Evolutionary conservation across 1,140 invertebrate genomes (phyloP).

Genomic region (Cydia strobilella): DNA sequence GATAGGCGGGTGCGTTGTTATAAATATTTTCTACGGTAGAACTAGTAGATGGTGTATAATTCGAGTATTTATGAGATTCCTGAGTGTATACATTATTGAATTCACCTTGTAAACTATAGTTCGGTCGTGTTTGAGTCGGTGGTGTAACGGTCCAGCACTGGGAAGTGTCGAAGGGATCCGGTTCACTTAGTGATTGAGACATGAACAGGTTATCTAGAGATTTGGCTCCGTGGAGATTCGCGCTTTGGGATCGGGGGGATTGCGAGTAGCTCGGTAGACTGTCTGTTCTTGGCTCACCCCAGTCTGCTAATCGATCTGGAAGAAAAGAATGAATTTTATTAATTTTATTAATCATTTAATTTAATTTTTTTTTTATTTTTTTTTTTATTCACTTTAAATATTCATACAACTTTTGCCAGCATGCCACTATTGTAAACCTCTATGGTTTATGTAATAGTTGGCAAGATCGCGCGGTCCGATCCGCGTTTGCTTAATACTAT

Average conservation of each 20-base stretch:
- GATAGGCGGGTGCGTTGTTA: slow-evolving; percentile 36
- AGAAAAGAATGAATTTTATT: slow-evolving; percentile 31
- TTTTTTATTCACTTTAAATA: no score
- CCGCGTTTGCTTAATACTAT: no score
- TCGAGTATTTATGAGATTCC: slow-evolving; percentile 64
- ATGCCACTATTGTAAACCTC: no score
- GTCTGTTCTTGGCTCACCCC: slow-evolving; percentile 67
- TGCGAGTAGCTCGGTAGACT: slow-evolving; percentile 56
- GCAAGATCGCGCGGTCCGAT: no score
- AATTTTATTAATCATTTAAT: no score
- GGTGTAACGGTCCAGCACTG: slow-evolving; percentile 49
- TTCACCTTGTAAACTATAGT: slow-evolving; percentile 55
- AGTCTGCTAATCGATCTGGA: slow-evolving; percentile 59
- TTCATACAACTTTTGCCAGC: no score
- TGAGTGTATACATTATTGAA: slow-evolving; percentile 40
- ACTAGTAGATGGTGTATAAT: slow-evolving; percentile 39
- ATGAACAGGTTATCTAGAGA: slow-evolving; percentile 60
- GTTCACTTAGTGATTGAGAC: slow-evolving; percentile 36
- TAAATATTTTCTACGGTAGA: slow-evolving; percentile 40
- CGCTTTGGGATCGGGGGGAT: slow-evolving; percentile 44
- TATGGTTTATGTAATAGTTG: no score
- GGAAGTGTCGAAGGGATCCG: slow-evolving; percentile 65
- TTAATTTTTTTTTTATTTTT: no score
- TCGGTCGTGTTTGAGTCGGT: slow-evolving; percentile 36
- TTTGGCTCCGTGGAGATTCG: slow-evolving; percentile 66